phyloP scores from a whole-genome alignment of 2,797 vertebrate genomes.

The Gymnodraco acuticeps region DNA sequence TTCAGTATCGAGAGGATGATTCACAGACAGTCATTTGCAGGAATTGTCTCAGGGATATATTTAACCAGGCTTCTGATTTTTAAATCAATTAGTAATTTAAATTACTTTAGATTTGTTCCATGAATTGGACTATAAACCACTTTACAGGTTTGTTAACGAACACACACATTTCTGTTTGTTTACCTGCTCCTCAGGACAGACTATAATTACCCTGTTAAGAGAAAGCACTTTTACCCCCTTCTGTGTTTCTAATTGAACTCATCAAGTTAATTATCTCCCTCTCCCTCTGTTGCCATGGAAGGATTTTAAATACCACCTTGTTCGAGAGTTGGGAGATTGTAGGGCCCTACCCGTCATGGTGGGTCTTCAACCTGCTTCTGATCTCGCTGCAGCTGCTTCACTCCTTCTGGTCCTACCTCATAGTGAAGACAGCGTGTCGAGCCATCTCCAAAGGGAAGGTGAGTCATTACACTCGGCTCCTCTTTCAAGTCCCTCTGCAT shows the following conservation, averaged over 20 bases:
- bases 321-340: slow-evolving; percentile 98
- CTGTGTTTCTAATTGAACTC: slow-evolving; percentile 20
- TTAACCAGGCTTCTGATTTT: slow-evolving; percentile 25
- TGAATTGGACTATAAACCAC: slow-evolving; percentile 18
- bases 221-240: background rate
- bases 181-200: background rate
- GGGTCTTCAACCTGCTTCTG: slow-evolving; percentile 94
- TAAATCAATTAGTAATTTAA: background rate
- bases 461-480: slow-evolving; percentile 65
- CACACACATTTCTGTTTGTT: slow-evolving; percentile 15
- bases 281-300: slow-evolving; percentile 65
- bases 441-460: slow-evolving; percentile 98
- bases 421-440: slow-evolving; percentile 93
- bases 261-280: slow-evolving; percentile 27
- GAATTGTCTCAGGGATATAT: slow-evolving; percentile 51
- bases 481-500: background rate
- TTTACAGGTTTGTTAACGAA: background rate
- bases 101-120: slow-evolving; percentile 1
- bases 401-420: slow-evolving; percentile 96
- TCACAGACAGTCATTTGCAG: slow-evolving; percentile 56
- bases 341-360: slow-evolving; percentile 96
- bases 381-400: slow-evolving; percentile 92
- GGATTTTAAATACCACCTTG: slow-evolving; percentile 95
- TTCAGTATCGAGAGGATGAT: slow-evolving; percentile 63
- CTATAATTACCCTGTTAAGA: background rate